A percentile compares a stretch with the other conserved stretches of the same genome.
These are phyloP conservation scores for Sylvicola fuscatus DNA, from an alignment of 2,888 invertebrate species.

Conservation along the genomic window DNA sequence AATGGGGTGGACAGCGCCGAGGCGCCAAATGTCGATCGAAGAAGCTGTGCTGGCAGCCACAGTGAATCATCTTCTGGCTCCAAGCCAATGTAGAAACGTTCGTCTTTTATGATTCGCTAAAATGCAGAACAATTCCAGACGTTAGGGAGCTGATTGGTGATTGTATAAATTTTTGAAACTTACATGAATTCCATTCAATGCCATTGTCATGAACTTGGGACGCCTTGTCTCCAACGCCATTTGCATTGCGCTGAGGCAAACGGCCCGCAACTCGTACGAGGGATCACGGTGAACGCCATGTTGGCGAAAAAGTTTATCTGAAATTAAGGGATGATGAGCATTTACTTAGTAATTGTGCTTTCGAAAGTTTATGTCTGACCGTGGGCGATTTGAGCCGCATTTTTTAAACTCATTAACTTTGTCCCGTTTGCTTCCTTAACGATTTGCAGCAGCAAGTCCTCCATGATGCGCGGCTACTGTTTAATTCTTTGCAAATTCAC, in stretches of 20 bases:
- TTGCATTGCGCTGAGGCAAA: slow-evolving; percentile 69
- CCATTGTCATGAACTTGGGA: slow-evolving; percentile 62
- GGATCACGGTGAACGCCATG: slow-evolving; percentile 57
- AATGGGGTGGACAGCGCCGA: slow-evolving; percentile 36
- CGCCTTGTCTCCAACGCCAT: slow-evolving; percentile 72
- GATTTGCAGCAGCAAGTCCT: slow-evolving; percentile 67
- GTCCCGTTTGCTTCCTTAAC: slow-evolving; percentile 66
- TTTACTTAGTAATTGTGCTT: no score
- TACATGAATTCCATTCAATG: slow-evolving; percentile 80
- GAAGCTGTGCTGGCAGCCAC: slow-evolving; percentile 81
- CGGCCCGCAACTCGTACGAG: slow-evolving; percentile 63
- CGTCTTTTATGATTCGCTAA: slow-evolving; percentile 77
- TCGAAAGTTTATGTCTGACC: slow-evolving; percentile 34
- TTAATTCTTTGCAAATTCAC: no score
- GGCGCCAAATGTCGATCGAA: slow-evolving; percentile 52
- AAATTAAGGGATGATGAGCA: no score
- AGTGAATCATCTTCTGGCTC: slow-evolving; percentile 83
- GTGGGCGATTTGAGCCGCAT: slow-evolving; percentile 70
- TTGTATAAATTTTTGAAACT: slow-evolving; percentile 8
- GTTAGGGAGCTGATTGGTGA: neutral
- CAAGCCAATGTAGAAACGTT: slow-evolving; percentile 72
- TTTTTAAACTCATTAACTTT: slow-evolving; percentile 48
- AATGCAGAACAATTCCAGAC: neutral
- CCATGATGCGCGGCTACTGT: slow-evolving; percentile 39
- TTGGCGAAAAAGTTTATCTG: slow-evolving; percentile 65